Evolutionary conservation across 2,797 vertebrate species (phyloP).

Genomic region (Artibeus lituratus): DNA sequence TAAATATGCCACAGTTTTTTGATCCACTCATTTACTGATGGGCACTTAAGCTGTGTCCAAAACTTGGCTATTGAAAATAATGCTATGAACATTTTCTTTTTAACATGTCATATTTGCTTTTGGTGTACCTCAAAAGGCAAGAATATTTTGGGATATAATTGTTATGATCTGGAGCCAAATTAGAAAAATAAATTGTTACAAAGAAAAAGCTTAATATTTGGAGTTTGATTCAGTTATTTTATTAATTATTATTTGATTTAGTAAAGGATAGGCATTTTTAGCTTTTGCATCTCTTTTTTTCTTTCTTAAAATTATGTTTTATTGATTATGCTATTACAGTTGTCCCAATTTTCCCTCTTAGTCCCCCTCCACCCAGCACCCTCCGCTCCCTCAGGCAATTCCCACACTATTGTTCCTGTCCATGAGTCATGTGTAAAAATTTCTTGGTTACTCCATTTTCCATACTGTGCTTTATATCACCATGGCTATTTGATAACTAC

Average conservation of each 20-base stretch:
- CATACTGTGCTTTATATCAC: background rate
- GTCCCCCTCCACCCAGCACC: too few relatives aligned
- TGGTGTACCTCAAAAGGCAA: background rate
- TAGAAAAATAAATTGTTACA: conserved; percentile 39
- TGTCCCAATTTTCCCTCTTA: too few relatives aligned
- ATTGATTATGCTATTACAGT: too few relatives aligned
- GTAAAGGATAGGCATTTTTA: background rate
- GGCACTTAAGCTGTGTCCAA: too few relatives aligned
- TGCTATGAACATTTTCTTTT: background rate
- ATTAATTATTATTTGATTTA: conserved; percentile 32
- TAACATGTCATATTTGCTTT: background rate
- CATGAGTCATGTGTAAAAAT: background rate
- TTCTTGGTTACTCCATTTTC: background rate
- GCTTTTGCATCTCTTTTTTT: background rate
- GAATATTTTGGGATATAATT: background rate
- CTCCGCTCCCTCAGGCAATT: too few relatives aligned
- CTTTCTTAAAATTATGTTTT: background rate
- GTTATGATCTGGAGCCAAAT: background rate
- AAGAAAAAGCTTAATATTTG: background rate
- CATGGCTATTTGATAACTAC: background rate
- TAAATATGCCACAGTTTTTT: too few relatives aligned
- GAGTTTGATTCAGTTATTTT: background rate
- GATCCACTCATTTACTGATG: too few relatives aligned
- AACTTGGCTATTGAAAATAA: too few relatives aligned
- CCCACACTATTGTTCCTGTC: too few relatives aligned